phyloP scores from a whole-genome alignment of 2,888 invertebrate genomes.

The Andricus quercusramuli region DNA sequence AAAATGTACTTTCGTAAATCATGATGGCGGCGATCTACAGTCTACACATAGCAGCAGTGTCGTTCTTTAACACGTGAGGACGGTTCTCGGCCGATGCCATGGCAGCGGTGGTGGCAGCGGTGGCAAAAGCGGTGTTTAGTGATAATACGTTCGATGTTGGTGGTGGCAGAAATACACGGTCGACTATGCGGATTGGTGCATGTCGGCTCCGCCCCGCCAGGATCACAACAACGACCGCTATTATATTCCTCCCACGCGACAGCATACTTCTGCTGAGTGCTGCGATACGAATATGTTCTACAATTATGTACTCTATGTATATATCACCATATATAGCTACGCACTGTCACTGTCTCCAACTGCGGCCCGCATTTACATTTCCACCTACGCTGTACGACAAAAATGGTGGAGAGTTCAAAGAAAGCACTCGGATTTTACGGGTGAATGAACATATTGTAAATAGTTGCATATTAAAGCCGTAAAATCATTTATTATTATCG shows the following conservation, averaged over 20 bases:
- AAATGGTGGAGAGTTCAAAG: too few species aligned
- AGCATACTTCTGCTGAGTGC: slow-evolving; percentile 46
- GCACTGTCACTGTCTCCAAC: slow-evolving; percentile 8
- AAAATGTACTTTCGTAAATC: slow-evolving; percentile 61
- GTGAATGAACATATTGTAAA: too few species aligned
- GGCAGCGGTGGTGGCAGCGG: slow-evolving; percentile 58
- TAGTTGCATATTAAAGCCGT: too few species aligned
- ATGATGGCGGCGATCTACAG: slow-evolving; percentile 66
- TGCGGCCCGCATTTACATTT: too few species aligned
- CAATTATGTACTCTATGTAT: background rate
- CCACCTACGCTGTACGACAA: too few species aligned
- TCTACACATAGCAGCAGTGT: slow-evolving; percentile 41
- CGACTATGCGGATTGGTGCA: slow-evolving; percentile 72
- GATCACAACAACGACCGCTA: slow-evolving; percentile 71
- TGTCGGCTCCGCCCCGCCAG: slow-evolving; percentile 71
- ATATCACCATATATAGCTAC: background rate
- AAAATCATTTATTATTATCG: too few species aligned
- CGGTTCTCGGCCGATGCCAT: slow-evolving; percentile 51
- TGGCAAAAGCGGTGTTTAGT: slow-evolving; percentile 65
- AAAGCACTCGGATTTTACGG: too few species aligned
- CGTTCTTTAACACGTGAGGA: slow-evolving; percentile 56
- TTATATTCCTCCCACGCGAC: slow-evolving; percentile 73
- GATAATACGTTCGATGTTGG: slow-evolving; percentile 67
- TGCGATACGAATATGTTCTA: slow-evolving; percentile 46
- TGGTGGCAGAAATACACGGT: slow-evolving; percentile 68